phyloP scores from a whole-genome alignment of 2,797 vertebrate genomes.

The Poeciliopsis turneri region DNA sequence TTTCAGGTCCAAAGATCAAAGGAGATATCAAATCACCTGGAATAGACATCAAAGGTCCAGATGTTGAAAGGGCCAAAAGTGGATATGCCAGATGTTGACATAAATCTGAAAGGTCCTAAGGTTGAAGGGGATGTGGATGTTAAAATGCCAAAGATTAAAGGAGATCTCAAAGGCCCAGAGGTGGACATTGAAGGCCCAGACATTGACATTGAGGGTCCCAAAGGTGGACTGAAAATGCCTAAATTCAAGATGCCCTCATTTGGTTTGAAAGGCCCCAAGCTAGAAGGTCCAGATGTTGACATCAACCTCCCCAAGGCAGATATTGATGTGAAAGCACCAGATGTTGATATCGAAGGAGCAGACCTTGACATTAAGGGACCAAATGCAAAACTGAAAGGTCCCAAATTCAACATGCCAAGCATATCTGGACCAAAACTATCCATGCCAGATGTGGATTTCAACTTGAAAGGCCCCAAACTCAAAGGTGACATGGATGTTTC shows the following conservation, averaged over 20 bases:
- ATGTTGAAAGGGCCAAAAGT: no score
- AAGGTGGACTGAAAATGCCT: not conserved
- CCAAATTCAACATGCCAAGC: not conserved
- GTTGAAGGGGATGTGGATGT: not conserved
- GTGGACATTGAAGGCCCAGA: not conserved
- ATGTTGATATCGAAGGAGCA: not conserved
- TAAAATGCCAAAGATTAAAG: no score
- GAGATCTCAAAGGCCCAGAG: not conserved
- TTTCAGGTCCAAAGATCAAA: not conserved
- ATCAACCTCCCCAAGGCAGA: not conserved
- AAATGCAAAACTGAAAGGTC: not conserved
- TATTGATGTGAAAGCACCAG: not conserved
- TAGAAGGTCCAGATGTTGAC: not conserved
- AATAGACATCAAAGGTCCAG: not conserved
- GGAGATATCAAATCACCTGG: not conserved
- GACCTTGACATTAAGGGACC: not conserved
- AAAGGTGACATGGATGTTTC: not conserved
- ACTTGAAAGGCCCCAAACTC: not conserved
- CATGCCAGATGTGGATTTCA: constrained; percentile 1
- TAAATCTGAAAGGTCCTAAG: not conserved
- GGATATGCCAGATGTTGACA: no score
- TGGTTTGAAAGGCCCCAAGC: not conserved
- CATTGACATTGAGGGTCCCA: not conserved
- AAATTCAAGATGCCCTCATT: not conserved
- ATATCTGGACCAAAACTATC: not conserved